Conservation (phyloP, 2,797 vertebrate genomes). For the Ambastaia sidthimunki region DNA sequence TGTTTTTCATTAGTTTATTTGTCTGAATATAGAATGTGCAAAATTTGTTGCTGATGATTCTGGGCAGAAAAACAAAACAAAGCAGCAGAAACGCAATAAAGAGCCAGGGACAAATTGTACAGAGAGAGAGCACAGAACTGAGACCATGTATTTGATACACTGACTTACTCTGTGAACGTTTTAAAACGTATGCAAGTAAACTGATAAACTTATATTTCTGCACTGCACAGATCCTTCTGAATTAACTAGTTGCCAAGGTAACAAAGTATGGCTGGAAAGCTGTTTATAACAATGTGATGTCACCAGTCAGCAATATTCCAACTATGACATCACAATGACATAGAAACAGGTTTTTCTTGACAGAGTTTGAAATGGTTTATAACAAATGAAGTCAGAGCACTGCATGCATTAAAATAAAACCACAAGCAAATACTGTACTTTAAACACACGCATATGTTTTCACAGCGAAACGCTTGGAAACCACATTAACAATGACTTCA, state of each 20-base stretch:
- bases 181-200: background rate
- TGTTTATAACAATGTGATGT: slow-evolving; percentile 23
- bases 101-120: background rate
- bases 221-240: background rate
- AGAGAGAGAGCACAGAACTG: too few relatives aligned
- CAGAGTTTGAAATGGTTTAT: background rate
- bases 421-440: slow-evolving; percentile 38
- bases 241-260: slow-evolving; percentile 16
- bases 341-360: slow-evolving; percentile 14
- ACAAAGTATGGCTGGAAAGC: slow-evolving; percentile 19
- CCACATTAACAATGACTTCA: slow-evolving; percentile 58
- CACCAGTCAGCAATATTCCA: slow-evolving; percentile 21
- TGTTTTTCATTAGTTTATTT: slow-evolving; percentile 1
- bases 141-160: slow-evolving; percentile 6
- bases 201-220: too few relatives aligned
- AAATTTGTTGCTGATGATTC: background rate
- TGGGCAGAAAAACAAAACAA: slow-evolving; percentile 1
- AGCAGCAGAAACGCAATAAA: background rate
- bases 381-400: slow-evolving; percentile 54
- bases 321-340: slow-evolving; percentile 14
- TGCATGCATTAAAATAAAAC: slow-evolving; percentile 13
- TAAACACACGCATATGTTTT: slow-evolving; percentile 58
- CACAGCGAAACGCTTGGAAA: slow-evolving; percentile 57
- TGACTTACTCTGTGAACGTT: background rate
- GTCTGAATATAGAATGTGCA: slow-evolving; percentile 2